These are phyloP conservation scores for Syngnathus floridae DNA, from an alignment of 2,113 vertebrate genomes.

Conservation along the genomic window DNA sequence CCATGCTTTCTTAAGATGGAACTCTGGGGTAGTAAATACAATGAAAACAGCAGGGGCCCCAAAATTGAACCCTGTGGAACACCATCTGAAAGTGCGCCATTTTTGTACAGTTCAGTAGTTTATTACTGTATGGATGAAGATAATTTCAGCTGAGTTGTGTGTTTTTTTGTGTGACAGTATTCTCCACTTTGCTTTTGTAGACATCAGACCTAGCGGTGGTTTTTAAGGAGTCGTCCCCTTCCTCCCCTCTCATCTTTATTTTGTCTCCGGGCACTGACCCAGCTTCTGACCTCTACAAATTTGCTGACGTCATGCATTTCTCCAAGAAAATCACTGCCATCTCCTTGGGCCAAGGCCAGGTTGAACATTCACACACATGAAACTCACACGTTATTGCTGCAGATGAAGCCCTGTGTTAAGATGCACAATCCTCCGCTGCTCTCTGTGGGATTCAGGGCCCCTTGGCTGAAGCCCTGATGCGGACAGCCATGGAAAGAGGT, in stretches of 20 bases:
- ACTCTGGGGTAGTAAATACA: no score
- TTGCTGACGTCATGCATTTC: conserved; percentile 88
- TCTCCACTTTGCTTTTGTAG: conserved; percentile 54
- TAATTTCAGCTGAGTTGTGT: not conserved
- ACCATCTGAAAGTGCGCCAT: no score
- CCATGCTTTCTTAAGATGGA: no score
- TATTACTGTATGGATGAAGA: no score
- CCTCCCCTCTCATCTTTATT: conserved; percentile 80
- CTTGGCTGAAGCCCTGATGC: conserved; percentile 81
- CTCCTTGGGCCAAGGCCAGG: conserved; percentile 89
- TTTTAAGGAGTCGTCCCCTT: conserved; percentile 78
- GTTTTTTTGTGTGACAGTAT: not conserved
- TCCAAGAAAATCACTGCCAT: conserved; percentile 83
- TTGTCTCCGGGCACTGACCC: conserved; percentile 86
- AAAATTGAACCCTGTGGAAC: no score
- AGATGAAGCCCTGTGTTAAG: not conserved
- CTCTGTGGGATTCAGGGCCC: conserved; percentile 72
- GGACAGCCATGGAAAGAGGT: conserved; percentile 78
- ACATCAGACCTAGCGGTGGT: conserved; percentile 76
- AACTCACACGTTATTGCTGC: not conserved
- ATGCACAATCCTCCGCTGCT: conserved; percentile 1
- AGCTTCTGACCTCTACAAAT: conserved; percentile 83
- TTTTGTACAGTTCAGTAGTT: not conserved
- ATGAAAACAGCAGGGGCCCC: no score
- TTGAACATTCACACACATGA: conserved; percentile 37